Conservation (phyloP, 1,140 invertebrate genomes). For the Cotesia typhae region DNA sequence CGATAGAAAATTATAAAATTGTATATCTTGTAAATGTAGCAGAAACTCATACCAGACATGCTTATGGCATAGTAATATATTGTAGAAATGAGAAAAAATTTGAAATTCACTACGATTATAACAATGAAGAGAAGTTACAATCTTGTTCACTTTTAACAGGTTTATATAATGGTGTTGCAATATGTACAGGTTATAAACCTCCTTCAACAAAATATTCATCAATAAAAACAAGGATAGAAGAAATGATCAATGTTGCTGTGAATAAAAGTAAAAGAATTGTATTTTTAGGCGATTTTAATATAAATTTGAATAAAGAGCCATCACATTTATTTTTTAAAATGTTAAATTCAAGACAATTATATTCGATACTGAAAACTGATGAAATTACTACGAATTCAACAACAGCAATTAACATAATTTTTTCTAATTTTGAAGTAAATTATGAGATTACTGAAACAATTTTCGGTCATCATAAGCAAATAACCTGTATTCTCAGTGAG, state of each 20-base stretch:
- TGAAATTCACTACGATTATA: constrained; percentile 15
- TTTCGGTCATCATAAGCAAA: no score
- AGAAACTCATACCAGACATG: no score
- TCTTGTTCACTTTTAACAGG: constrained; percentile 28
- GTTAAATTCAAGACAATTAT: no score
- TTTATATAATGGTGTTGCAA: constrained; percentile 9
- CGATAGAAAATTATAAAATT: no score
- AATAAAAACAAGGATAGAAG: constrained; percentile 20
- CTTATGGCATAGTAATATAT: no score
- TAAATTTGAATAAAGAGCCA: constrained; percentile 19
- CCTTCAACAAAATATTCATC: constrained; percentile 9
- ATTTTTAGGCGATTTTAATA: constrained; percentile 34
- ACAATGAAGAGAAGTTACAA: constrained; percentile 21
- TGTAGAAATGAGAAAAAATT: background rate
- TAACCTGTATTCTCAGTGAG: no score
- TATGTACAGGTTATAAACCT: constrained; percentile 35
- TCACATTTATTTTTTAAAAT: constrained; percentile 7
- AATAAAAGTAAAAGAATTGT: constrained; percentile 12
- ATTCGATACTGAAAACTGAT: constrained; percentile 16
- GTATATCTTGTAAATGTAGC: no score
- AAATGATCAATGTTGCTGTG: background rate
- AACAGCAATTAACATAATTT: background rate
- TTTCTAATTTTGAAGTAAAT: no score
- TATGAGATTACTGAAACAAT: no score
- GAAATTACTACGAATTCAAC: background rate